Base-by-base conservation (phyloP, 2,113 vertebrate genomes). In the Brachyistius frenatus region DNA sequence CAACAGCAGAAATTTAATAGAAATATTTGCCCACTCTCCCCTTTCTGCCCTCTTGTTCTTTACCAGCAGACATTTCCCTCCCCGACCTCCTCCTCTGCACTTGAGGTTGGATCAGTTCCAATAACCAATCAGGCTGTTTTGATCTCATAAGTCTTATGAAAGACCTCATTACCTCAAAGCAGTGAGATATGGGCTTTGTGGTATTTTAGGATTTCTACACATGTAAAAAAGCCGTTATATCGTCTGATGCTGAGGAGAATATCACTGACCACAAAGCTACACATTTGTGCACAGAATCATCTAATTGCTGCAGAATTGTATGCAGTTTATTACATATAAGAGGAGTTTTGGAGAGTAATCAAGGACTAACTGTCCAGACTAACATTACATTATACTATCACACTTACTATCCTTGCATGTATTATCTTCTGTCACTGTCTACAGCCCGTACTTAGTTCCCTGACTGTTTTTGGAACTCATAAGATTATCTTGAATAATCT, bases 91-190 rank as follows among this genome's bases (percentile, higher is more conserved):
- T 64, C 31, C 33, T 76, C 30, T 62, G 8, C 54, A 44, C 14
- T 60, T 46, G 15, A 44, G 76, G 8, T 54, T 77, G 64, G 67
- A 77, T 62, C 35, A 55, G 69, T 76, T 77, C 47, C 72, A 79
- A 71, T 31, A 54, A 71, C 37, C 50, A 44, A 49, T 30, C 23
- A 63, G 15, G 49, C 14, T 75, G 39, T 39, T 65, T 68, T 66
- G 23, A 66, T 53, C 41, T 37, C 7, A 46, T 62, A 3, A 14
- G 64, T 61, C 2, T 69, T 52, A 50, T 54, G 16, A n/a, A 52
- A 16, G 49, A 52, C 13, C 13, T 2, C 49, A 23, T 23, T 23
- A 23, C 7, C 15, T 52, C 49, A 52, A 7, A 52, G n/a, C 49
- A 23, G n/a, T 16, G n/a, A 14, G 2, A 52, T 23, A 5, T 23